Conservation (phyloP, 37 sponge, comb jelly and placozoan species). For the Diacarnus erythraeanus region DNA sequence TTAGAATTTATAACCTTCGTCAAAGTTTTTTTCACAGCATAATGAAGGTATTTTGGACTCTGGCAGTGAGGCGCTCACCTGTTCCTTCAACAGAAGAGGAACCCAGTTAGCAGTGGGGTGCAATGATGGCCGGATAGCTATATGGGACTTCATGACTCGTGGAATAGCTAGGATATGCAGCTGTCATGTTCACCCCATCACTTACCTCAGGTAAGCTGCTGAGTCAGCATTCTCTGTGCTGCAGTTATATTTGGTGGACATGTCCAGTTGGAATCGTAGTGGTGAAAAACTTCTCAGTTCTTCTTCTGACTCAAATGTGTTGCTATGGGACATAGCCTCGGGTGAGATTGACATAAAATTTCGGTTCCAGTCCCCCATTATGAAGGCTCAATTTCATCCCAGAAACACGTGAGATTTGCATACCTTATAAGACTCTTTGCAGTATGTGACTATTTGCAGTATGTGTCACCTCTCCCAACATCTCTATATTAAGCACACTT, state of each 20-base stretch:
- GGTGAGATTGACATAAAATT: slow-evolving; percentile 83
- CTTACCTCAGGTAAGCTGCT: slow-evolving; percentile 78
- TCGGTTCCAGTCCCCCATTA: slow-evolving; percentile 87
- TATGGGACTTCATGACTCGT: slow-evolving; percentile 96
- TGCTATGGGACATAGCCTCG: slow-evolving; percentile 86
- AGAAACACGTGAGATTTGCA: slow-evolving; percentile 61
- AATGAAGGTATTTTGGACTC: slow-evolving; percentile 93
- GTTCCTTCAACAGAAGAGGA: slow-evolving; percentile 91
- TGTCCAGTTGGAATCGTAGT: slow-evolving; percentile 78
- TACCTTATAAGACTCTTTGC: background rate
- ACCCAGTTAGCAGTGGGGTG: slow-evolving; percentile 96
- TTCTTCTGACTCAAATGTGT: slow-evolving; percentile 90
- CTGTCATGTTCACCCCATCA: slow-evolving; percentile 92
- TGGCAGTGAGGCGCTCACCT: slow-evolving; percentile 94
- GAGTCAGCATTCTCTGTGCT: background rate
- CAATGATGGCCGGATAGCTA: slow-evolving; percentile 94
- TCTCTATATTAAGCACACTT: no score
- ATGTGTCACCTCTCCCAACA: no score
- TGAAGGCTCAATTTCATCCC: slow-evolving; percentile 95
- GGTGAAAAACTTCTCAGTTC: slow-evolving; percentile 84
- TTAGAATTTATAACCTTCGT: background rate
- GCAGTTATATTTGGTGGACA: background rate
- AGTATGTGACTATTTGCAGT: background rate
- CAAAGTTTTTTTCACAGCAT: slow-evolving; percentile 29
- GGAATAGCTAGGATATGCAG: slow-evolving; percentile 82